Conservation (phyloP, 37 sponge, comb jelly and placozoan species). For the Ianthella basta region DNA sequence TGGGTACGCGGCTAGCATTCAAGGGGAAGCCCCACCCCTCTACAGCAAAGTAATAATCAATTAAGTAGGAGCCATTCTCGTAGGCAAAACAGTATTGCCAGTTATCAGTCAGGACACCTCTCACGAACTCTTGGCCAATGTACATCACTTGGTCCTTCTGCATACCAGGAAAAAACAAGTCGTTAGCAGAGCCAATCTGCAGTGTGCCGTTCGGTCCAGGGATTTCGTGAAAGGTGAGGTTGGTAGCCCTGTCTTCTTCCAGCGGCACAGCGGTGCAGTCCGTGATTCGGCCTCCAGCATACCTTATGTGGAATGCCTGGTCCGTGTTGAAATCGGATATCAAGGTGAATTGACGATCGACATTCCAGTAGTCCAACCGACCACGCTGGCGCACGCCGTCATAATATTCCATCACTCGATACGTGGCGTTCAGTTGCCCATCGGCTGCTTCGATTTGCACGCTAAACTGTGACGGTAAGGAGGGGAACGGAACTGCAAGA, state of each 20-base stretch:
- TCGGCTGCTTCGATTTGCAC: slow-evolving; percentile 43
- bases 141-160: slow-evolving; percentile 8
- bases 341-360: background rate
- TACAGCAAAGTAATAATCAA: slow-evolving; percentile 62
- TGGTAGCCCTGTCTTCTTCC: background rate
- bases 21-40: slow-evolving; percentile 3
- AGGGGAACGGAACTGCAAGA: slow-evolving; percentile 34
- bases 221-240: slow-evolving; percentile 16
- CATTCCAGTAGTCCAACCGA: background rate
- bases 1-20: background rate
- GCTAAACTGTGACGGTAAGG: slow-evolving; percentile 52
- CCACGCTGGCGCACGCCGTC: slow-evolving; percentile 56
- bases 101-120: slow-evolving; percentile 48
- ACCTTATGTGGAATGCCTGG: slow-evolving; percentile 29
- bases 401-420: slow-evolving; percentile 36
- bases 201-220: slow-evolving; percentile 32
- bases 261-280: slow-evolving; percentile 34
- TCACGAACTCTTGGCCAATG: slow-evolving; percentile 28
- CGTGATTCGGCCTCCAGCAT: background rate
- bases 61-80: slow-evolving; percentile 19
- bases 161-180: background rate
- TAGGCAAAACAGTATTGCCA: slow-evolving; percentile 48
- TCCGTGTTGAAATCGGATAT: slow-evolving; percentile 35
- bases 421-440: background rate
- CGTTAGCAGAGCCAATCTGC: slow-evolving; percentile 36